phyloP scores from a whole-genome alignment of 2,888 invertebrate species.

The Hypselothyrea guttata region DNA sequence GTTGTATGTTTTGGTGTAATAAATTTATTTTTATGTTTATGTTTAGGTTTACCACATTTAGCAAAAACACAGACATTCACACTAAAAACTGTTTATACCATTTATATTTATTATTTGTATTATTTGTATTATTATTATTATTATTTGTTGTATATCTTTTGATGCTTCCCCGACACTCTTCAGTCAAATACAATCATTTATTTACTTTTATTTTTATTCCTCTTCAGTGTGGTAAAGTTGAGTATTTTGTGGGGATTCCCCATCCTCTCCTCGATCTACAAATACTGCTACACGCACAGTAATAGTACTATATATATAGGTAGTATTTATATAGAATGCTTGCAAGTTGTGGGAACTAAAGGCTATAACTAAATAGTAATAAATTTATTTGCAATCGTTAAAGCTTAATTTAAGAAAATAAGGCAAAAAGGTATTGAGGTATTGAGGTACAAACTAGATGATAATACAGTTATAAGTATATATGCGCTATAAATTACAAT shows the following conservation, averaged over 20 bases:
- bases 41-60: slow-evolving; percentile 73
- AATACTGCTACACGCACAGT: slow-evolving; percentile 66
- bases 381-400: slow-evolving; percentile 45
- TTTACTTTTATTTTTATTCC: no score
- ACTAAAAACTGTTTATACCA: slow-evolving; percentile 72
- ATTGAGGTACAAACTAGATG: slow-evolving; percentile 45
- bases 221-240: slow-evolving; percentile 71
- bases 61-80: slow-evolving; percentile 77
- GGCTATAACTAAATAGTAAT: slow-evolving; percentile 31
- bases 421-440: slow-evolving; percentile 71
- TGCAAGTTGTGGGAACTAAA: slow-evolving; percentile 50
- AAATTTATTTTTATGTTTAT: slow-evolving; percentile 65
- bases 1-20: slow-evolving; percentile 61
- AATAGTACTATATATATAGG: slow-evolving; percentile 39
- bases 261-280: slow-evolving; percentile 44
- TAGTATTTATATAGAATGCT: slow-evolving; percentile 22
- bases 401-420: slow-evolving; percentile 65
- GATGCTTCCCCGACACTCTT: slow-evolving; percentile 67
- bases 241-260: slow-evolving; percentile 68
- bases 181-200: slow-evolving; percentile 69
- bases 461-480: slow-evolving; percentile 8
- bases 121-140: slow-evolving; percentile 36
- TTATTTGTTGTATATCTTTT: slow-evolving; percentile 16
- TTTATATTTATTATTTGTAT: slow-evolving; percentile 36
- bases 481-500: slow-evolving; percentile 21